Evolutionary conservation across 2,888 invertebrate species (phyloP), one percentile per base, ranked within the genome.

Genomic region (Mystacides longicornis): DNA sequence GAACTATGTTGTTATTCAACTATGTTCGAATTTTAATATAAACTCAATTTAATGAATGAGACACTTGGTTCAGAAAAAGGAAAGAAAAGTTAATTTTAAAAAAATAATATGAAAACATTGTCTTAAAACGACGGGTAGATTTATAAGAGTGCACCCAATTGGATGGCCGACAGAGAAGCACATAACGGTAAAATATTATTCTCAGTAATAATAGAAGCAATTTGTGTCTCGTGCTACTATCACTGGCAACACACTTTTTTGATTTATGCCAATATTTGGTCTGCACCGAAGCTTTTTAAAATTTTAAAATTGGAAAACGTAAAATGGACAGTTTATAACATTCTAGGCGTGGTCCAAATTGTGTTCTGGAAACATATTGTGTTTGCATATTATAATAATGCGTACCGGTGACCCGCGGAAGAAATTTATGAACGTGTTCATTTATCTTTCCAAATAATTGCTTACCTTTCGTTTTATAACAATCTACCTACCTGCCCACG

Each of bases 191-290:
- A n/a, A n/a, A n/a, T n/a, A n/a, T n/a, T n/a, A n/a, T n/a, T n/a
- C n/a, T n/a, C 33, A 49, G 56, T 46, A 48, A 33, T 54, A 59
- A 54, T 54, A 56, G 52, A 47, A 46, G 54, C 52, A 57, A 43
- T 57, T 59, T 52, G 57, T 46, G 52, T 21, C 57, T 46, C 55
- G 31, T 49, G 52, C 48, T 55, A 57, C 55, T 54, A 57, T 57
- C 51, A 57, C 57, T 50, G 54, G 54, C 42, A 54, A 54, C 57
- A 54, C 51, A 54, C 48, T 57, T 54, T 49, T 42, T 43, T 54
- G 54, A 57, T 57, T 57, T 57, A 57, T 57, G 43, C 57, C 48
- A 49, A 50, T 27, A 48, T 33, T 48, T 50, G 51, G 51, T 54
- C 54, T 43, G 57, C 57, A 51, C 48, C 51, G 54, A 51, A 46